Percentiles rank a stretch among this genome's conserved stretches.
Conservation (phyloP, 2,888 invertebrate genomes). For the Mamestra brassicae region DNA sequence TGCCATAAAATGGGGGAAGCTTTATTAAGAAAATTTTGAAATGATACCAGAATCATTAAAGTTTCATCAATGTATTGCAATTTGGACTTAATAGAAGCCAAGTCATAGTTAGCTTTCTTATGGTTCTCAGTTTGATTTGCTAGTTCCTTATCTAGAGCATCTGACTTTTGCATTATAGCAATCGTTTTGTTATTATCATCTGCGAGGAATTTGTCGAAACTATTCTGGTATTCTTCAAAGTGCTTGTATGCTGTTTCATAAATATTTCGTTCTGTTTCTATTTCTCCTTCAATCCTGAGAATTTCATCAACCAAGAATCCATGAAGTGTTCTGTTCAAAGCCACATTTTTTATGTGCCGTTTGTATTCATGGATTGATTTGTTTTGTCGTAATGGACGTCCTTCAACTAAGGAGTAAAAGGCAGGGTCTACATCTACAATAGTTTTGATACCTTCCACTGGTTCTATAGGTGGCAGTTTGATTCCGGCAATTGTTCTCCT, state of each 20-base stretch:
- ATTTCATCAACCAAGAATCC: conserved; percentile 86
- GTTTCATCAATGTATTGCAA: conserved; percentile 86
- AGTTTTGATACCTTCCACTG: conserved; percentile 82
- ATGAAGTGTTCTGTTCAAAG: conserved; percentile 81
- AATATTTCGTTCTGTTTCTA: conserved; percentile 81
- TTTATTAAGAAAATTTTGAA: conserved; percentile 85
- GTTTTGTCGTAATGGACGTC: conserved; percentile 90
- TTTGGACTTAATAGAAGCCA: conserved; percentile 85
- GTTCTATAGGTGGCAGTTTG: conserved; percentile 84
- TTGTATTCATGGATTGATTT: conserved; percentile 91
- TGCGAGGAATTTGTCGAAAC: conserved; percentile 87
- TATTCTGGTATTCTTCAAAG: conserved; percentile 85
- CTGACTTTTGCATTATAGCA: conserved; percentile 86
- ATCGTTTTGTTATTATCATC: conserved; percentile 88
- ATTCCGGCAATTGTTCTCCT: conserved; percentile 79
- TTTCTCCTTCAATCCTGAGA: conserved; percentile 83
- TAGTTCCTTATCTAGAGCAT: conserved; percentile 82
- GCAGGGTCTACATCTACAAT: conserved; percentile 92
- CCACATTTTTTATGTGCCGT: conserved; percentile 85
- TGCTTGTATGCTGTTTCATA: conserved; percentile 82
- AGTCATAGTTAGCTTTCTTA: conserved; percentile 83
- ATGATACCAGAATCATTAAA: conserved; percentile 83
- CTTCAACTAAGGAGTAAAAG: conserved; percentile 92
- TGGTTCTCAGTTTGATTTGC: conserved; percentile 82
- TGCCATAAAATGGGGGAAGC: conserved; percentile 86